These are phyloP conservation scores for Meghimatium bilineatum DNA, from an alignment of 2,888 invertebrate genomes.

Conservation along the genomic window DNA sequence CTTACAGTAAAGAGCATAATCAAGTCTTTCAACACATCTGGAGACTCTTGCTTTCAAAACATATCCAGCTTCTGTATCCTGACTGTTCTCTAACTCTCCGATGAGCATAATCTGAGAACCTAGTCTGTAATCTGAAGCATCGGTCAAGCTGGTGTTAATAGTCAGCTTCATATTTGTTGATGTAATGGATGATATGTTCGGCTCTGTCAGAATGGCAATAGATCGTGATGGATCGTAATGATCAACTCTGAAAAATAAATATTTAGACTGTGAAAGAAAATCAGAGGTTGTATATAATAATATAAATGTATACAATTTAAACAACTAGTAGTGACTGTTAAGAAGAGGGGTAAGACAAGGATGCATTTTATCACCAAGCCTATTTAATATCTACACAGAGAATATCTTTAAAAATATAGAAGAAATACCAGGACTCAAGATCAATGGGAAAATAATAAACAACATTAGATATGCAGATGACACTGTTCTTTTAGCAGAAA, in stretches of 20 bases:
- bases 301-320: too few relatives aligned
- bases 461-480: too few relatives aligned
- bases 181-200: not conserved
- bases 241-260: slow-evolving; percentile 1
- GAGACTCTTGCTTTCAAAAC: slow-evolving; percentile 33
- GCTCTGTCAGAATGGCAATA: slow-evolving; percentile 13
- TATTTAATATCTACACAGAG: too few relatives aligned
- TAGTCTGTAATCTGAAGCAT: slow-evolving; percentile 10
- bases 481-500: too few relatives aligned
- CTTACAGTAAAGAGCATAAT: slow-evolving; percentile 27
- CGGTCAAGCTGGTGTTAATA: slow-evolving; percentile 15
- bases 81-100: slow-evolving; percentile 18
- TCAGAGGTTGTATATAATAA: too few relatives aligned
- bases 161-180: not conserved
- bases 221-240: not conserved
- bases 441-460: too few relatives aligned
- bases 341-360: too few relatives aligned
- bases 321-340: too few relatives aligned
- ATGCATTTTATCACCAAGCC: too few relatives aligned
- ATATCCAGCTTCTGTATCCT: not conserved
- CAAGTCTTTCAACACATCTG: slow-evolving; percentile 35
- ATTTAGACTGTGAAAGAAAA: too few relatives aligned
- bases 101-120: slow-evolving; percentile 31
- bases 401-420: too few relatives aligned
- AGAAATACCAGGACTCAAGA: too few relatives aligned